These are phyloP conservation scores for Pocillopora meandrina DNA, from an alignment of 92 coral and sea anemone species.

Conservation along the genomic window DNA sequence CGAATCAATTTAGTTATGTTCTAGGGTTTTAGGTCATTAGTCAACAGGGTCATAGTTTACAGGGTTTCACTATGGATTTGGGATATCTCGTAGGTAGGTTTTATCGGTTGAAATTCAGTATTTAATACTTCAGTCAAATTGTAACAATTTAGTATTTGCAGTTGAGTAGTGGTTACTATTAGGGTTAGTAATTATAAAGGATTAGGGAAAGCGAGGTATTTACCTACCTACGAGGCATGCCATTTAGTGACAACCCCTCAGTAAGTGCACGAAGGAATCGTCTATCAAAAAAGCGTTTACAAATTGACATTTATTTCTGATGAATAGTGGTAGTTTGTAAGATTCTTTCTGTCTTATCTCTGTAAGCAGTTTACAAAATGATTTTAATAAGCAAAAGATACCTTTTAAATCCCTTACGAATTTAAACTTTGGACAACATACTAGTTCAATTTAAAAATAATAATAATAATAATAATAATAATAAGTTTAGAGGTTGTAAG, in stretches of 20 bases:
- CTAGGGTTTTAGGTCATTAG: too few species aligned
- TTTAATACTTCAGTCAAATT: background rate
- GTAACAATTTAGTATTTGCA: background rate
- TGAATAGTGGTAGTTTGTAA: background rate
- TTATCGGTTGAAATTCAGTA: background rate
- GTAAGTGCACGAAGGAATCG: conserved; percentile 18
- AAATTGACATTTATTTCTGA: background rate
- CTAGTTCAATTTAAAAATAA: too few species aligned
- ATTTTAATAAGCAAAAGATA: background rate
- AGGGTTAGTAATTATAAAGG: background rate
- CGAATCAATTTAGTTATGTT: too few species aligned
- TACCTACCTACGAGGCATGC: conserved; percentile 28
- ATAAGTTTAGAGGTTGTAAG: background rate
- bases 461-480: too few species aligned
- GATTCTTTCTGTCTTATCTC: background rate
- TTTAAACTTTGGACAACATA: too few species aligned
- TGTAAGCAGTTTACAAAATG: background rate
- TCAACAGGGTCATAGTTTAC: background rate
- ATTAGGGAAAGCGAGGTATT: background rate
- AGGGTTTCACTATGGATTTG: background rate
- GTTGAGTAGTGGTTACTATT: background rate
- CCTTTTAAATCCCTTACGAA: too few species aligned
- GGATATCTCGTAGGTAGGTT: conserved; percentile 19
- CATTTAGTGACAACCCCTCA: conserved; percentile 15
- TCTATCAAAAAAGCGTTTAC: conserved; percentile 12